A percentile compares a stretch with the other conserved stretches of the same genome.
Conservation (phyloP, 2,888 invertebrate species). For the Oegoconia quadripuncta region DNA sequence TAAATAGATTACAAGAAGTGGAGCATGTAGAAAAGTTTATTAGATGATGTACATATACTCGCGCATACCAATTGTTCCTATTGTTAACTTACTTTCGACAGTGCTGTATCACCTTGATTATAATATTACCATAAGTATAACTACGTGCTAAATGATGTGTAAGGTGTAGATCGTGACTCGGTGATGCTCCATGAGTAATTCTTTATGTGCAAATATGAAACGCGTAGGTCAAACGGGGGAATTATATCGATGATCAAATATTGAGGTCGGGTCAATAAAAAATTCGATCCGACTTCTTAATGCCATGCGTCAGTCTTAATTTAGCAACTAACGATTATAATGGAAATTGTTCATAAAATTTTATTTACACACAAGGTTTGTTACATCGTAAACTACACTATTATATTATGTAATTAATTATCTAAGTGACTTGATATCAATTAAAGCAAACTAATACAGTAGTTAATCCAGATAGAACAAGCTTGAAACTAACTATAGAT, state of each 20-base stretch:
- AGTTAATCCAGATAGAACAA: too few relatives aligned
- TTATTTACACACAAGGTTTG: not conserved
- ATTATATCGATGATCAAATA: constrained; percentile 17
- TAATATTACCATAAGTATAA: not conserved
- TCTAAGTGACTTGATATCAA: too few relatives aligned
- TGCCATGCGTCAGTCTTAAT: constrained; percentile 18
- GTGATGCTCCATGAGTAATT: not conserved
- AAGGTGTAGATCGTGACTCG: constrained; percentile 8
- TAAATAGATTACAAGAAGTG: too few relatives aligned
- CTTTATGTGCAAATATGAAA: constrained; percentile 10
- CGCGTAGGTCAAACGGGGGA: constrained; percentile 19
- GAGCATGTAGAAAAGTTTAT: too few relatives aligned
- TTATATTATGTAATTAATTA: too few relatives aligned
- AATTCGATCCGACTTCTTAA: not conserved
- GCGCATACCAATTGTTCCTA: not conserved
- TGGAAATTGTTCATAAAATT: constrained; percentile 1
- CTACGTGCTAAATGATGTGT: constrained; percentile 8
- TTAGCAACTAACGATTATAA: constrained; percentile 21
- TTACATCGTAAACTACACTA: too few relatives aligned
- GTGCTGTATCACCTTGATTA: not conserved
- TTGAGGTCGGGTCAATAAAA: constrained; percentile 30
- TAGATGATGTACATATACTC: too few relatives aligned
- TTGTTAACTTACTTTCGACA: not conserved
- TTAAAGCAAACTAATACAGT: too few relatives aligned
- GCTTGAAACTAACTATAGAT: too few relatives aligned